These are phyloP conservation scores for Campoplex nolae DNA, from an alignment of 2,888 invertebrate genomes.

Conservation along the genomic window DNA sequence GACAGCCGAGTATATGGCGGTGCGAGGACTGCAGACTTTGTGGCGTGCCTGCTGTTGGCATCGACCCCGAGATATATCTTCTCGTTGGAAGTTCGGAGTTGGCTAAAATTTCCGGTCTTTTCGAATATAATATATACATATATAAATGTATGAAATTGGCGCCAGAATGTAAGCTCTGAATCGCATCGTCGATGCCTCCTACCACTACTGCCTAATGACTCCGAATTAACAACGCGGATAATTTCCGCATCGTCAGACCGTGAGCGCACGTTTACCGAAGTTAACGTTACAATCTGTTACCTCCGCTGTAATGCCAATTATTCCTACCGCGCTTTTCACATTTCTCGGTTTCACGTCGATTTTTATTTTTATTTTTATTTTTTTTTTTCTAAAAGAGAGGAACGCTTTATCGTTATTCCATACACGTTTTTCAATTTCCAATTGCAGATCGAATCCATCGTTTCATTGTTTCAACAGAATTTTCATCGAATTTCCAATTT, in stretches of 20 bases:
- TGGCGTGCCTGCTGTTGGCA: conserved; percentile 43
- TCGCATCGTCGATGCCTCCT: conserved; percentile 64
- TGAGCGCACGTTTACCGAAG: conserved; percentile 45
- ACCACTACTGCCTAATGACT: conserved; percentile 74
- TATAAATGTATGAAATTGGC: not conserved
- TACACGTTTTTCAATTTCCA: not conserved
- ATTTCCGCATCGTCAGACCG: conserved; percentile 69
- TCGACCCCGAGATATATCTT: conserved; percentile 25
- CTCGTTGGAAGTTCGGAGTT: conserved; percentile 47
- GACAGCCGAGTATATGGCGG: conserved; percentile 14
- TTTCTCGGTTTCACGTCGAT: conserved; percentile 32
- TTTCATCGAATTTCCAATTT: not conserved
- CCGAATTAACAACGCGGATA: conserved; percentile 75
- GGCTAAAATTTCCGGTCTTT: conserved; percentile 64
- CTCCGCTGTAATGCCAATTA: conserved; percentile 65
- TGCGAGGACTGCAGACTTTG: conserved; percentile 22
- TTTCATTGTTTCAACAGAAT: not conserved
- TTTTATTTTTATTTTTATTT: not conserved
- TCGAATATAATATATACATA: conserved; percentile 8
- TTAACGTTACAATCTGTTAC: conserved; percentile 66
- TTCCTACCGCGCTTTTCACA: conserved; percentile 59
- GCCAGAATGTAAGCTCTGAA: conserved; percentile 23
- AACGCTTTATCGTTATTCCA: conserved; percentile 22
- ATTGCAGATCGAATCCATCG: not conserved
- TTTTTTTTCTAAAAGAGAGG: not conserved